These are phyloP conservation scores for Dromius quadrimaculatus DNA, from an alignment of 2,888 invertebrate genomes.

Conservation along the genomic window DNA sequence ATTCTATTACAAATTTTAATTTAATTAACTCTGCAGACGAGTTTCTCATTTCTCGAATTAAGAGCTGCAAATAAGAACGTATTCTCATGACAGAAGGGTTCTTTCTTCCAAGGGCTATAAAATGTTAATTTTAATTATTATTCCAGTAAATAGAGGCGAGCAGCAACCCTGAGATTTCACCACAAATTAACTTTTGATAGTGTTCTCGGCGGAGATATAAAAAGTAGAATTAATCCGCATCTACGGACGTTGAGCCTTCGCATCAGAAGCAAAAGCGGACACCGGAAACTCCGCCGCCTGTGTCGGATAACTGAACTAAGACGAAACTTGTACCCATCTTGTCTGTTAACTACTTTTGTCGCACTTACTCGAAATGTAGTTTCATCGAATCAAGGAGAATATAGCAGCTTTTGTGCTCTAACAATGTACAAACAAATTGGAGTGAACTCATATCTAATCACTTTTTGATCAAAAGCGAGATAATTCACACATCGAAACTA, in stretches of 20 bases:
- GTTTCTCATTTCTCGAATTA: too few species aligned
- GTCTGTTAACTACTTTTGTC: conserved; percentile 21
- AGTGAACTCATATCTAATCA: too few species aligned
- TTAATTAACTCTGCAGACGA: too few species aligned
- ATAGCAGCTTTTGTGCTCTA: too few species aligned
- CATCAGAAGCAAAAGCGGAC: conserved; percentile 19
- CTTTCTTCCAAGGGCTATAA: conserved; percentile 29
- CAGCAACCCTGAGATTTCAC: conserved; percentile 64
- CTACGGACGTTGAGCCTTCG: too few species aligned
- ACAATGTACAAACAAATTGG: too few species aligned
- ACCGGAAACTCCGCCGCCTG: conserved; percentile 17
- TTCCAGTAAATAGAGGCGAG: conserved; percentile 42
- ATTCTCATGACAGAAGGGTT: conserved; percentile 30
- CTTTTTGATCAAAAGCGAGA: too few species aligned
- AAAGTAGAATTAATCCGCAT: conserved; percentile 64
- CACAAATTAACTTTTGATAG: conserved; percentile 68
- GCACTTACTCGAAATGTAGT: too few species aligned
- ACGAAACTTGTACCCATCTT: conserved; percentile 7
- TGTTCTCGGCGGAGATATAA: conserved; percentile 67
- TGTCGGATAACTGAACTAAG: conserved; percentile 5
- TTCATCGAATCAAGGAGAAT: too few species aligned
- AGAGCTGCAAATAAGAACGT: conserved; percentile 8
- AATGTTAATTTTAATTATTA: conserved; percentile 49
- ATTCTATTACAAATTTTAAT: too few species aligned
- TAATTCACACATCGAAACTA: too few species aligned